Evolutionary conservation across 1,140 invertebrate species (phyloP).

Genomic region (Penaeus japonicus): DNA sequence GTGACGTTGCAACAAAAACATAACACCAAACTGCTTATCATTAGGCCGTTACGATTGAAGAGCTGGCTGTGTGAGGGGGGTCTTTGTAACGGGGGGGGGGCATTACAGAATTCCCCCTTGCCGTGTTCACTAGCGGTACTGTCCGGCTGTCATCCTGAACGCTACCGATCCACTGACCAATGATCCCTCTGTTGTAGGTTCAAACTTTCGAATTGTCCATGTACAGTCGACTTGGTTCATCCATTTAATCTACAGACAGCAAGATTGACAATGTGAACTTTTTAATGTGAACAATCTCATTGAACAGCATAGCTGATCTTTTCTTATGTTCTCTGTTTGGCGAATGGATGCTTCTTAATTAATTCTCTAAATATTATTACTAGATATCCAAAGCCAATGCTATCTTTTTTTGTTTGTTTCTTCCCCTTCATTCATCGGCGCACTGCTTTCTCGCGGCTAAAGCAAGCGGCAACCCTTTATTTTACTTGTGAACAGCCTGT

Average conservation of each 20-base stretch:
- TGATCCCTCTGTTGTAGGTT: too few species aligned
- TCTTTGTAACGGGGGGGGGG: too few species aligned
- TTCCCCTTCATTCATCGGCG: constrained; percentile 46
- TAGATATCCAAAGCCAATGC: constrained; percentile 46
- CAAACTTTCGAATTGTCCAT: too few species aligned
- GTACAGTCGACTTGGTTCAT: too few species aligned
- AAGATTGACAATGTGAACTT: not conserved
- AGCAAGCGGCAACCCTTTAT: constrained; percentile 25
- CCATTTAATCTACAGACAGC: not conserved
- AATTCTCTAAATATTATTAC: constrained; percentile 51
- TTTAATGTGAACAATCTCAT: not conserved
- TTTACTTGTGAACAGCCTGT: not conserved
- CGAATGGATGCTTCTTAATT: constrained; percentile 41
- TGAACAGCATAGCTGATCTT: not conserved
- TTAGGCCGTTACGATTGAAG: too few species aligned
- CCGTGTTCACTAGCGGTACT: too few species aligned
- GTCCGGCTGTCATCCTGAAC: too few species aligned
- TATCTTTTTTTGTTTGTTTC: constrained; percentile 48
- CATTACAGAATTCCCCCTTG: too few species aligned
- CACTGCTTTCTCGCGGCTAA: constrained; percentile 15
- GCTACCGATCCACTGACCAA: too few species aligned
- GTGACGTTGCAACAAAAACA: too few species aligned
- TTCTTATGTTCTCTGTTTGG: not conserved
- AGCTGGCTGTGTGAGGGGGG: too few species aligned
- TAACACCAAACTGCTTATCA: too few species aligned